Percentiles rank a stretch among this genome's conserved stretches.
Conservation (phyloP, 2,888 invertebrate species). For the Chrysopilus asiliformis region DNA sequence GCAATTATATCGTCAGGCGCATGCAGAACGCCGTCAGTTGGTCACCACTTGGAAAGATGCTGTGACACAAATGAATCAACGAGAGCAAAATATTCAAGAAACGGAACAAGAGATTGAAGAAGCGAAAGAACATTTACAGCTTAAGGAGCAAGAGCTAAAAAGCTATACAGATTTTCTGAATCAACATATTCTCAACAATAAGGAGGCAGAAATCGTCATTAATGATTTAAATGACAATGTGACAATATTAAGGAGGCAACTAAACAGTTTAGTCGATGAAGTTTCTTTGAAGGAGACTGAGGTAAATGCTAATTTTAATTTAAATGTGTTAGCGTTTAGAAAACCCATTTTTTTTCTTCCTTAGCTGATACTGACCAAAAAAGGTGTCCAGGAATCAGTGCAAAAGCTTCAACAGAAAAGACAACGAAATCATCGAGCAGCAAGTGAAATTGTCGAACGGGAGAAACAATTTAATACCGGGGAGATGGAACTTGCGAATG, state of each 20-base stretch:
- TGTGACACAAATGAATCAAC: slow-evolving; percentile 52
- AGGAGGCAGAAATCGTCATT: slow-evolving; percentile 35
- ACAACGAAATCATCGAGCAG: slow-evolving; percentile 24
- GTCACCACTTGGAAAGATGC: slow-evolving; percentile 60
- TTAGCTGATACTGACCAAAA: too few relatives aligned
- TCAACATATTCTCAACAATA: slow-evolving; percentile 41
- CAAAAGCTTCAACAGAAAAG: slow-evolving; percentile 27
- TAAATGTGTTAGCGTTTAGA: too few relatives aligned
- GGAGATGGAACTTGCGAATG: slow-evolving; percentile 16
- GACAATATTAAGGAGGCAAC: slow-evolving; percentile 30
- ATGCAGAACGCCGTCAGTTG: slow-evolving; percentile 52
- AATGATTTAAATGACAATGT: slow-evolving; percentile 32
- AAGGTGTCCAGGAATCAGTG: slow-evolving; percentile 21
- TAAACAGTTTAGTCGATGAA: slow-evolving; percentile 26
- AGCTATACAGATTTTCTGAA: slow-evolving; percentile 39
- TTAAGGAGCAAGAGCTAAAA: slow-evolving; percentile 38
- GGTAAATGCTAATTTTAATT: too few relatives aligned
- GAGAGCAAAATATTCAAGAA: slow-evolving; percentile 50
- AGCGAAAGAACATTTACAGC: slow-evolving; percentile 26
- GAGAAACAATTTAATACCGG: slow-evolving; percentile 20
- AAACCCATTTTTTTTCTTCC: too few relatives aligned
- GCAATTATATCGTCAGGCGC: slow-evolving; percentile 40
- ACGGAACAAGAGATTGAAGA: slow-evolving; percentile 34
- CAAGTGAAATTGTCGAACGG: slow-evolving; percentile 19
- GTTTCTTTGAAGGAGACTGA: slow-evolving; percentile 34